phyloP scores from a whole-genome alignment of 2,888 invertebrate species.

The Crepidodera aurea region DNA sequence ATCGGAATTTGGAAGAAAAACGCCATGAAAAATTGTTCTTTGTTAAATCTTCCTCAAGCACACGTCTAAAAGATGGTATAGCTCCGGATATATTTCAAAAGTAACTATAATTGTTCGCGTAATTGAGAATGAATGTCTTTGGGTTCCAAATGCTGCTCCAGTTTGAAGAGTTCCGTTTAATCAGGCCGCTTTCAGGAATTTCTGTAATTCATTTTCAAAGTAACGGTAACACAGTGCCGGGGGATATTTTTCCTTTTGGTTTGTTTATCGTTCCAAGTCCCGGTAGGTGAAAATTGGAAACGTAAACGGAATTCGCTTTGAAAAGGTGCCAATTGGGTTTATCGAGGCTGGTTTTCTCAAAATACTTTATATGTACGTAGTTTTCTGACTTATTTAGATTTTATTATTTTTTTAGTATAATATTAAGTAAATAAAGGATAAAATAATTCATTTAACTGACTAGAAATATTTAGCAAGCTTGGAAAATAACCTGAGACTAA shows the following conservation, averaged over 20 bases:
- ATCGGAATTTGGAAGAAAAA: neutral
- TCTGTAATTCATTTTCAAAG: conserved; percentile 30
- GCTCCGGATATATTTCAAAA: conserved; percentile 25
- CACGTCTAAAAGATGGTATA: neutral
- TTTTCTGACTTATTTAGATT: too few relatives aligned
- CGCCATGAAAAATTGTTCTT: conserved; percentile 5
- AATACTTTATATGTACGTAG: too few relatives aligned
- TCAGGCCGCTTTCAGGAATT: conserved; percentile 32
- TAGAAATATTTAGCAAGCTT: too few relatives aligned
- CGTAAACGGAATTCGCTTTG: neutral
- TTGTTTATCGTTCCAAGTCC: neutral
- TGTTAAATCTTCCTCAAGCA: neutral
- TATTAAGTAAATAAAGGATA: too few relatives aligned
- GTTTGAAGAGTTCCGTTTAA: conserved; percentile 31
- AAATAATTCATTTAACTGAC: too few relatives aligned
- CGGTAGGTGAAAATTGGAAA: neutral
- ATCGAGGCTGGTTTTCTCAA: too few relatives aligned
- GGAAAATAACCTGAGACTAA: too few relatives aligned
- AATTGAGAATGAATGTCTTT: conserved; percentile 34
- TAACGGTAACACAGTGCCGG: conserved; percentile 22
- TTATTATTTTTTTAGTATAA: too few relatives aligned
- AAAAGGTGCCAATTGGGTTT: too few relatives aligned
- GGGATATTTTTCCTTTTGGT: conserved; percentile 2
- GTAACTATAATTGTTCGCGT: conserved; percentile 25
- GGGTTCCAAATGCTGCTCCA: conserved; percentile 23